Conservation (phyloP, 37 sponge, comb jelly and placozoan genomes). For the Ianthella basta region DNA sequence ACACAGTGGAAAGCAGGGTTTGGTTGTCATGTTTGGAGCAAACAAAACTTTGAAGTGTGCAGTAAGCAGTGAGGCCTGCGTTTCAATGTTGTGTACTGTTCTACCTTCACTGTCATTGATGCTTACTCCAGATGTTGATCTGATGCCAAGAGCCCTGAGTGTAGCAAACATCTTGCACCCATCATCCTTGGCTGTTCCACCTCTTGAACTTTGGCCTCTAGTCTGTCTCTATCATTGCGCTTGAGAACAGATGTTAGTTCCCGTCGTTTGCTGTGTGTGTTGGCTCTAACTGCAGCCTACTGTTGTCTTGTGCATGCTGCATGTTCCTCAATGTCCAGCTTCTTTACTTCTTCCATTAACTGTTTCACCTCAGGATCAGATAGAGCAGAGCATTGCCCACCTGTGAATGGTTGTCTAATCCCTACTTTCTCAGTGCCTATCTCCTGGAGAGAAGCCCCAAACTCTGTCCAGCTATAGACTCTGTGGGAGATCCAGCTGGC, state of each 20-base stretch:
- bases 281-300: neutral
- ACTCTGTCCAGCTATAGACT: neutral
- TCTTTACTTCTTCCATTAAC: neutral
- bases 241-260: neutral
- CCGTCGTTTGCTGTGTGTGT: neutral
- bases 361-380: neutral
- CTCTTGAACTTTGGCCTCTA: neutral
- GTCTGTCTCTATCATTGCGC: neutral
- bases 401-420: neutral
- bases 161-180: slow-evolving; percentile 14
- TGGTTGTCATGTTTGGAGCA: neutral
- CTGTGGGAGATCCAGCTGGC: neutral
- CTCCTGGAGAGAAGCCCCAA: neutral
- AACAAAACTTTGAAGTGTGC: neutral
- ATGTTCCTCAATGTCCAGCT: neutral
- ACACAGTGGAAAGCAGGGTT: neutral
- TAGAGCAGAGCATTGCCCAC: neutral
- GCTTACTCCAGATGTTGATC: neutral
- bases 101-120: neutral
- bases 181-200: neutral
- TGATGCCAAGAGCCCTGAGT: slow-evolving; percentile 7
- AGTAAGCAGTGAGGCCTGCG: neutral
- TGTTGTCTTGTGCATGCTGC: neutral
- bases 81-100: slow-evolving; percentile 1
- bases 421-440: neutral